These are phyloP conservation scores for Uloborus diversus DNA, from an alignment of 1,140 invertebrate species.

Conservation along the genomic window DNA sequence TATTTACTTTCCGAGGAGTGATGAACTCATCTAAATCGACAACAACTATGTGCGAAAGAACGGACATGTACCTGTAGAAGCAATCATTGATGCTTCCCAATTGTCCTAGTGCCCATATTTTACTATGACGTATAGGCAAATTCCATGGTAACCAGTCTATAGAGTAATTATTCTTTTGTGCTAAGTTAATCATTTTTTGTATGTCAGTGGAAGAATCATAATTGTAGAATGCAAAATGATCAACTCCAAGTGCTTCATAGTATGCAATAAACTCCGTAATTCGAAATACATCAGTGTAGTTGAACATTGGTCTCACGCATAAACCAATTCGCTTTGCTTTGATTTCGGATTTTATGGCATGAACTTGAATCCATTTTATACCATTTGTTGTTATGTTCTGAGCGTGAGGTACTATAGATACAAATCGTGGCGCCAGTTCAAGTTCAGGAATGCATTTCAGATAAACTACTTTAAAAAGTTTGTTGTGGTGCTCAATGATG, in stretches of 20 bases:
- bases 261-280: slow-evolving; percentile 92
- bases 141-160: slow-evolving; percentile 79
- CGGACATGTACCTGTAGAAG: slow-evolving; percentile 85
- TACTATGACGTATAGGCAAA: slow-evolving; percentile 76
- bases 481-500: slow-evolving; percentile 24
- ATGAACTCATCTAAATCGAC: slow-evolving; percentile 92
- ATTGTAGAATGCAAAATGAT: slow-evolving; percentile 92
- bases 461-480: slow-evolving; percentile 7
- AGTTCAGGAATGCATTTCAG: background rate
- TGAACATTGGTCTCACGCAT: slow-evolving; percentile 90
- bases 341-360: background rate
- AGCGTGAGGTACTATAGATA: background rate
- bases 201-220: slow-evolving; percentile 79
- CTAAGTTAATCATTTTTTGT: slow-evolving; percentile 75
- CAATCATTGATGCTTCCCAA: slow-evolving; percentile 93
- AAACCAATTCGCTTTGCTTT: slow-evolving; percentile 71
- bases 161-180: slow-evolving; percentile 73
- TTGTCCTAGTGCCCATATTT: slow-evolving; percentile 88
- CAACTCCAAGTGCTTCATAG: slow-evolving; percentile 83
- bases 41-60: slow-evolving; percentile 80
- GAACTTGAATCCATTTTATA: background rate
- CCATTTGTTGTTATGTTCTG: background rate
- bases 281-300: slow-evolving; percentile 80
- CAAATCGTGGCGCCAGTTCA: background rate
- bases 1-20: slow-evolving; percentile 78